phyloP scores from a whole-genome alignment of 1,140 invertebrate genomes.

The Drosophila obscura region DNA sequence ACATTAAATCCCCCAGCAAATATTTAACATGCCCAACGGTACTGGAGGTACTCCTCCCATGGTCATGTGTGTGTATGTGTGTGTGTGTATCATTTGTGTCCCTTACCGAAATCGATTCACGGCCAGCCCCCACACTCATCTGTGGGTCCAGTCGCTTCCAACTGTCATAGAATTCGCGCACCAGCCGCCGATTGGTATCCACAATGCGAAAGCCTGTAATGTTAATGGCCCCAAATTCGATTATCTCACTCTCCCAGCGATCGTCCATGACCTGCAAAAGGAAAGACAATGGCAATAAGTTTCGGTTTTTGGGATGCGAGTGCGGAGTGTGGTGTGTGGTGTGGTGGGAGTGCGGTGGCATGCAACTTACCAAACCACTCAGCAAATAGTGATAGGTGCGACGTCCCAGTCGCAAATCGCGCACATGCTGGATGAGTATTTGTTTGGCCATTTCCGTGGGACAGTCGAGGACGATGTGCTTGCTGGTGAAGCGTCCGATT shows the following conservation, averaged over 20 bases:
- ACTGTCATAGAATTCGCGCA: constrained; percentile 92
- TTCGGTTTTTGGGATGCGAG: not conserved
- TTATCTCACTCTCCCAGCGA: constrained; percentile 94
- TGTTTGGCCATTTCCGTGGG: constrained; percentile 93
- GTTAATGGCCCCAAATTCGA: constrained; percentile 97
- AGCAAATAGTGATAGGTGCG: constrained; percentile 96
- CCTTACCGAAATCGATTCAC: constrained; percentile 93
- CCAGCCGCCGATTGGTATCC: constrained; percentile 90
- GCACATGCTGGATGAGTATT: constrained; percentile 93
- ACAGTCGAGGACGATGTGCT: constrained; percentile 96
- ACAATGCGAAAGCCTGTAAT: constrained; percentile 97
- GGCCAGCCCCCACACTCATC: constrained; percentile 87
- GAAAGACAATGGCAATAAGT: constrained; percentile 27
- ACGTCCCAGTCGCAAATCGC: constrained; percentile 92
- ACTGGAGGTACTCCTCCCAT: constrained; percentile 18
- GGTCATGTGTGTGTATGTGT: constrained; percentile 1
- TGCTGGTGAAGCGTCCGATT: constrained; percentile 91
- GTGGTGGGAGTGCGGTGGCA: constrained; percentile 15
- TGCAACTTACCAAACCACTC: constrained; percentile 92
- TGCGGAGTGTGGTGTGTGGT: not conserved
- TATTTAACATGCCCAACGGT: constrained; percentile 62
- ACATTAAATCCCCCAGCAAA: constrained; percentile 73
- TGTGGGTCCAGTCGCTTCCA: constrained; percentile 90
- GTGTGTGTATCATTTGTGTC: constrained; percentile 10
- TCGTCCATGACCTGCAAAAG: constrained; percentile 94